phyloP scores from a whole-genome alignment of 2,113 vertebrate genomes.

The Indicator maculatus region DNA sequence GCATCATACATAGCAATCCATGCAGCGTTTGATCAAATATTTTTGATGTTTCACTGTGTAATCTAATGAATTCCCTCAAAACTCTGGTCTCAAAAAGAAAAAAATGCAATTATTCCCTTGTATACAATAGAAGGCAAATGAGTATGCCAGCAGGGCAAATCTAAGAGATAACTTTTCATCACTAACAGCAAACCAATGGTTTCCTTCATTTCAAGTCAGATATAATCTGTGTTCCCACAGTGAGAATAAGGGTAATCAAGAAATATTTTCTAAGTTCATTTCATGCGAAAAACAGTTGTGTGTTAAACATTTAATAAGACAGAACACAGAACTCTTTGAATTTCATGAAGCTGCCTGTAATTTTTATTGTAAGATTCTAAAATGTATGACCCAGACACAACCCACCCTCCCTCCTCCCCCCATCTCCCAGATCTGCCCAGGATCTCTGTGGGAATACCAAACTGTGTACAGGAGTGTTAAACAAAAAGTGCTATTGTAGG shows the following conservation, averaged over 20 bases:
- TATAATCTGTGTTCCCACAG: slow-evolving; percentile 40
- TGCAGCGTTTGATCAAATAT: background rate
- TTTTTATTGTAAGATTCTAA: slow-evolving; percentile 36
- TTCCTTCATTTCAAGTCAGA: slow-evolving; percentile 47
- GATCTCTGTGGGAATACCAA: slow-evolving; percentile 44
- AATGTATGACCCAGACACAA: slow-evolving; percentile 40
- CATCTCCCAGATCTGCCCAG: background rate
- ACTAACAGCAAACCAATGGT: slow-evolving; percentile 10
- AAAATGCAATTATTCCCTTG: background rate
- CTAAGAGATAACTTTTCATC: background rate
- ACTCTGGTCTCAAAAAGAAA: background rate
- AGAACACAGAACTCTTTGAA: slow-evolving; percentile 58
- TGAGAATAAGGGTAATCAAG: slow-evolving; percentile 27
- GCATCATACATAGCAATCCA: background rate
- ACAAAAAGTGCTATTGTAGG: slow-evolving; percentile 46
- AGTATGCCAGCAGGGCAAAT: background rate
- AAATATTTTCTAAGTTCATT: slow-evolving; percentile 38
- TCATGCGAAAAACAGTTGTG: background rate
- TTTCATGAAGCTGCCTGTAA: slow-evolving; percentile 14
- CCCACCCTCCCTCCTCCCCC: too few species aligned
- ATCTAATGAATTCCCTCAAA: background rate
- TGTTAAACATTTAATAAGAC: slow-evolving; percentile 36
- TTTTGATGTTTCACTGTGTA: background rate
- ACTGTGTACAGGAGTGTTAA: background rate
- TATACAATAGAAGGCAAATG: background rate